phyloP scores from a whole-genome alignment of 2,797 vertebrate genomes.

The Rallus crepitans region DNA sequence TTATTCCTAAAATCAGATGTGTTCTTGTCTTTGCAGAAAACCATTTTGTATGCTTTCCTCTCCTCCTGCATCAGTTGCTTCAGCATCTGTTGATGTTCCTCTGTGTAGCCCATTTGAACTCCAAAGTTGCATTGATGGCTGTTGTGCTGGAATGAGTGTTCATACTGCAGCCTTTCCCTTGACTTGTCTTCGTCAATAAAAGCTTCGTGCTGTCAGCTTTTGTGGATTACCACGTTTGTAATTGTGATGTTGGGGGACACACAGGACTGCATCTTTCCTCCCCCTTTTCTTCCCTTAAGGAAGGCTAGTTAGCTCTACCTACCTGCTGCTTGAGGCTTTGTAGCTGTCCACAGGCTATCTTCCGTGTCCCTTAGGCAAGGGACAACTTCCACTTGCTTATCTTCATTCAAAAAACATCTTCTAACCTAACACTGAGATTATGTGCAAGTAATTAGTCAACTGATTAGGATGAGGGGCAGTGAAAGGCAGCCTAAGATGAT shows the following conservation, averaged over 20 bases:
- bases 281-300: not conserved
- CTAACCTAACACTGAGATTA: slow-evolving; percentile 1
- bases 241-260: not conserved
- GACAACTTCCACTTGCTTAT: not conserved
- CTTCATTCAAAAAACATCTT: not conserved
- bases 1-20: not conserved
- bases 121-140: not conserved
- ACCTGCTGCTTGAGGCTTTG: not conserved
- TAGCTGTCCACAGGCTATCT: not conserved
- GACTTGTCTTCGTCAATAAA: not conserved
- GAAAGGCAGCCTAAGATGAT: slow-evolving; percentile 48
- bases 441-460: slow-evolving; percentile 46
- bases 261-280: not conserved
- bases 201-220: not conserved
- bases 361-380: not conserved
- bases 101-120: not conserved
- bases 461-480: slow-evolving; percentile 41
- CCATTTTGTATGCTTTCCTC: not conserved
- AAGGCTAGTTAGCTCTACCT: not conserved
- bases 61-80: not conserved
- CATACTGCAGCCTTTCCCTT: not conserved
- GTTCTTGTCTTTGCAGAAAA: not conserved
- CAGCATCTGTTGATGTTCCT: not conserved
- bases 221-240: not conserved
- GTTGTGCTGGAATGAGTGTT: not conserved